Conservation (phyloP, 2,888 invertebrate species). For the Aleiodes leptofemur region DNA sequence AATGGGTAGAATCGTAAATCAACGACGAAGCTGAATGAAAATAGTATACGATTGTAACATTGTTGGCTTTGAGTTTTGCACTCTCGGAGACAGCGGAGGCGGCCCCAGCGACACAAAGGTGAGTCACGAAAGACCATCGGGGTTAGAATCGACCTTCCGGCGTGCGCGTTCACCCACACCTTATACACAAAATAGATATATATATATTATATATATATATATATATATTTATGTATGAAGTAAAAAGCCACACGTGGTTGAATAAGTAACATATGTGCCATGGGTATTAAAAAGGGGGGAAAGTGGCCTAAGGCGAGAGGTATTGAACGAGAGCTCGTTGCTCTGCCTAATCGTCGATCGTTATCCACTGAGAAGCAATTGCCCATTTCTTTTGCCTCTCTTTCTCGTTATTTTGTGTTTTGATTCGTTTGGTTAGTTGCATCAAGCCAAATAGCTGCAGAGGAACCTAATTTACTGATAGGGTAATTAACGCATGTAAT, state of each 20-base stretch:
- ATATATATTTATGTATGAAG: constrained; percentile 17
- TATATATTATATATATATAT: no score
- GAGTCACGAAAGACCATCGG: constrained; percentile 50
- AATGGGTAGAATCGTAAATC: constrained; percentile 43
- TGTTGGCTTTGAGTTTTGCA: constrained; percentile 45
- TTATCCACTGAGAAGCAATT: constrained; percentile 45
- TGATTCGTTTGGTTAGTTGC: not conserved
- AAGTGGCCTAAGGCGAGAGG: constrained; percentile 39
- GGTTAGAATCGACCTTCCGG: constrained; percentile 50
- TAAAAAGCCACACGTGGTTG: constrained; percentile 27
- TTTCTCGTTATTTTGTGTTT: not conserved
- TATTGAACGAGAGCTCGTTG: constrained; percentile 45
- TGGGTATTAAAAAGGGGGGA: constrained; percentile 16
- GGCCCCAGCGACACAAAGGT: constrained; percentile 45
- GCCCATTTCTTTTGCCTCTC: constrained; percentile 37
- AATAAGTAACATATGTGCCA: constrained; percentile 24
- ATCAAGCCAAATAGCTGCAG: not conserved
- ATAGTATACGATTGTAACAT: constrained; percentile 44
- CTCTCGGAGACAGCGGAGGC: constrained; percentile 45
- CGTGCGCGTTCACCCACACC: constrained; percentile 36
- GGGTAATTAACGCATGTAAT: constrained; percentile 26
- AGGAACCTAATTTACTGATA: not conserved
- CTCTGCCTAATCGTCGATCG: constrained; percentile 50
- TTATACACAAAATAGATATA: constrained; percentile 7
- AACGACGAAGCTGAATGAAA: constrained; percentile 18